Evolutionary conservation across 2,113 vertebrate genomes (phyloP).

Genomic region (Gopherus evgoodei): DNA sequence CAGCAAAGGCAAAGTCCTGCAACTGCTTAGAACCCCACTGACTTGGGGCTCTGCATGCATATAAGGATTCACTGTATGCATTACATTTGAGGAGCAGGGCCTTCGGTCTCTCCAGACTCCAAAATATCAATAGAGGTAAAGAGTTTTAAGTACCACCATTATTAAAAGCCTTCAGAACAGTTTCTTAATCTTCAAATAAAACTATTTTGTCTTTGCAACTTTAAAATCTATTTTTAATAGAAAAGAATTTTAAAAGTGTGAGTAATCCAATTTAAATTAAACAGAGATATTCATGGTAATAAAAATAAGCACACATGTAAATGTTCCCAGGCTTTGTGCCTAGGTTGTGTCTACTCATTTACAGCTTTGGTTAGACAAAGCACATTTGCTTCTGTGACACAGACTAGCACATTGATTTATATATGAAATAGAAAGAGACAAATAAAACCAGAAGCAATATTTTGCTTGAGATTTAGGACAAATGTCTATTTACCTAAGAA

Average conservation of each 20-base stretch:
- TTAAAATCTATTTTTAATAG: too few species aligned
- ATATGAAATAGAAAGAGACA: neutral
- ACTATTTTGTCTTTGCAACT: neutral
- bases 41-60: neutral
- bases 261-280: neutral
- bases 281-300: neutral
- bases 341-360: neutral
- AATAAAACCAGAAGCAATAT: neutral
- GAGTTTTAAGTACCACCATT: neutral
- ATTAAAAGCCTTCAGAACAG: neutral
- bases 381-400: neutral
- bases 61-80: neutral
- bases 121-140: neutral
- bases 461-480: neutral
- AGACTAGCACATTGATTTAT: neutral
- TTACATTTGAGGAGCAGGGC: neutral
- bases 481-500: neutral
- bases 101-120: neutral
- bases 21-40: neutral
- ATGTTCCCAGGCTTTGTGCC: neutral
- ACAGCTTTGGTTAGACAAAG: neutral
- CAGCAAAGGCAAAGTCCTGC: neutral
- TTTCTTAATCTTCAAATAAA: neutral
- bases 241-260: too few species aligned
- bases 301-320: neutral